Evolutionary conservation across 2,888 invertebrate genomes (phyloP), one percentile per base, ranked within the genome.

Genomic region (Mechanitis mazaeus): DNA sequence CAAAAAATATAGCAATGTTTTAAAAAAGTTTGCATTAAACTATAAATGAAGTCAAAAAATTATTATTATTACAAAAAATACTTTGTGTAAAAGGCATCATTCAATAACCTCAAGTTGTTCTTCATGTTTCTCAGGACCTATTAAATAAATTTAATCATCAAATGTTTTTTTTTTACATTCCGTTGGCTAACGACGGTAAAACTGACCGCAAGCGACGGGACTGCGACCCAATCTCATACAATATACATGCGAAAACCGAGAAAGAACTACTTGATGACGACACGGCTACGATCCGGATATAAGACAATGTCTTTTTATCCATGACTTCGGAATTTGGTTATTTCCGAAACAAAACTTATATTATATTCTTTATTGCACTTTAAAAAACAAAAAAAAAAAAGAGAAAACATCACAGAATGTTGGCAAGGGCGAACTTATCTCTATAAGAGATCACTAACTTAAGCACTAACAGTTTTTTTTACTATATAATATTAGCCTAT

Each of bases 201-300:
- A 31, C 31, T 50, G 50, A 50, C 50, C 31, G 50, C 50, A 3
- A 50, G 50, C 31, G 50, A 50, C 11, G 31, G 50, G 50, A 31
- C 50, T 50, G 50, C 50, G 50, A 28, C 50, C 50, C 50, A 47
- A 47, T 47, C 47, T 47, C 47, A 50, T 50, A 50, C 50, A 31
- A 50, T 50, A 50, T 31, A 50, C 50, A 50, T 31, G 50, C 31
- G 6, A 50, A 31, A 31, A 6, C 7, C n/a, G 20, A 31, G 31
- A 31, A 31, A 50, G 31, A 28, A 31, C 31, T 50, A 20, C n/a
- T 47, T 47, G n/a, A 47, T 47, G 20, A 47, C 31, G 28, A 50
- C 31, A 31, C 50, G 50, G 31, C 9, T 3, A 20, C 31, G 20
- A 50, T 31, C 20, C 20, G 9, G 1, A 42, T 9, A 7, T 42